Evolutionary conservation across 2,888 invertebrate genomes (phyloP), one percentile per base, ranked within the genome.

Genomic region (Drosophila neotestacea): DNA sequence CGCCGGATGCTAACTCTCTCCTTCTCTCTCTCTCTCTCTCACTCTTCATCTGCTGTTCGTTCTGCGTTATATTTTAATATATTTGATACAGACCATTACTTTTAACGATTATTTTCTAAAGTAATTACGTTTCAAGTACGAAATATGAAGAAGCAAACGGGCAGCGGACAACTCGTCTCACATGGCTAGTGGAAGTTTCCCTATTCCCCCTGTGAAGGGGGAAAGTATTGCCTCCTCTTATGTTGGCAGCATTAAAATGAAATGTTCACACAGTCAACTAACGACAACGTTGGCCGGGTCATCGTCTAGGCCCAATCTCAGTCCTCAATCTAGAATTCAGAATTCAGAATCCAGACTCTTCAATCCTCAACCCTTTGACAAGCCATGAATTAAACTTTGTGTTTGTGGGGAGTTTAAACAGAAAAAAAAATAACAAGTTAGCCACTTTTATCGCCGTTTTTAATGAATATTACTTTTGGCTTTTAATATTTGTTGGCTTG

Each of bases 41-140:
- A 4, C 38, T 48, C 22, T 4, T 4, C 6, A 39, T 22, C 22
- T 32, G 66, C 59, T 66, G 52, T 50, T 60, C 68, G 69, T 72
- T 46, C 36, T 79, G 88, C 81, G 79, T 88, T 90, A 86, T 90
- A 91, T 90, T 90, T 91, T 91, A 91, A 91, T 91, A 91, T 91
- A 91, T 91, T 90, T 91, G 90, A 90, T 91, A 91, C 90, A 91
- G 90, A 88, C 90, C 89, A 91, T 91, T 91, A 91, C 89, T 91
- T 91, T 91, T 91, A 91, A 91, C 91, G 91, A 82, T 91, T 91
- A 91, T 91, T 91, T 91, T 91, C 91, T 90, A 91, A 91, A 91
- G 90, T 91, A 91, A 91, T 91, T 91, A 91, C 90, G 88, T 88
- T 90, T 87, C 89, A 86, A 88, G 85, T 85, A 88, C 87, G 89